Percentiles rank a stretch among this genome's conserved stretches.
These are phyloP conservation scores for Pomatorhinus ruficollis DNA, from an alignment of 2,113 vertebrate species.

Conservation along the genomic window DNA sequence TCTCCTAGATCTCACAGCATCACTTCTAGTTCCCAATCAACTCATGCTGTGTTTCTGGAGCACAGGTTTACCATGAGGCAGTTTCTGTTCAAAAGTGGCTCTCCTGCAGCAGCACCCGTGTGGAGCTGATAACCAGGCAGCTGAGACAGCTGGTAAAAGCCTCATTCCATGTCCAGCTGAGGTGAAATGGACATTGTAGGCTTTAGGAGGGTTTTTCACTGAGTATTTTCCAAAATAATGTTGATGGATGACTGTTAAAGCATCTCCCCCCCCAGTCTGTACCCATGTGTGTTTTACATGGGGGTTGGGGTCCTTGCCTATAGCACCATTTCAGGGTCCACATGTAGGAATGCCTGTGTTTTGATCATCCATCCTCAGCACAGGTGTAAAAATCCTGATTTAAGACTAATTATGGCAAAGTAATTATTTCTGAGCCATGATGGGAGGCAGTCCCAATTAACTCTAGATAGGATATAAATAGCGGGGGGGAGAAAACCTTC, in stretches of 20 bases:
- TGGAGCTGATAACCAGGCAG: not conserved
- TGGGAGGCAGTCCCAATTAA: slow-evolving; percentile 12
- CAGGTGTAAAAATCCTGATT: slow-evolving; percentile 21
- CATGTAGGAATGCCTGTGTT: not conserved
- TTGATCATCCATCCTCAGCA: not conserved
- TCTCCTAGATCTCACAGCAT: not conserved
- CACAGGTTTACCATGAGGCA: not conserved
- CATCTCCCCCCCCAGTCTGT: accelerated
- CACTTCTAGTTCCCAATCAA: not conserved
- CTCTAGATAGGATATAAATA: not conserved
- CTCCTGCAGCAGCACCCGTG: not conserved
- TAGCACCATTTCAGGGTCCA: not conserved
- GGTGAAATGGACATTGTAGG: not conserved
- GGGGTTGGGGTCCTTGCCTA: not conserved
- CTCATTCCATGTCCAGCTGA: not conserved
- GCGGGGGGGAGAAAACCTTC: not conserved
- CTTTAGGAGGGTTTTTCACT: not conserved
- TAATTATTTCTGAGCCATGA: slow-evolving; percentile 33
- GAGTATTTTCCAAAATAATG: not conserved
- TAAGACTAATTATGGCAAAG: slow-evolving; percentile 16
- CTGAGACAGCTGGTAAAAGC: not conserved
- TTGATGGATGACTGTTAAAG: not conserved
- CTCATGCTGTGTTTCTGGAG: not conserved
- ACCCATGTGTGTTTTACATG: accelerated
- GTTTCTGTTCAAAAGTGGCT: not conserved